Conservation (phyloP, 2,888 invertebrate genomes). For the Xiphydria camelus region DNA sequence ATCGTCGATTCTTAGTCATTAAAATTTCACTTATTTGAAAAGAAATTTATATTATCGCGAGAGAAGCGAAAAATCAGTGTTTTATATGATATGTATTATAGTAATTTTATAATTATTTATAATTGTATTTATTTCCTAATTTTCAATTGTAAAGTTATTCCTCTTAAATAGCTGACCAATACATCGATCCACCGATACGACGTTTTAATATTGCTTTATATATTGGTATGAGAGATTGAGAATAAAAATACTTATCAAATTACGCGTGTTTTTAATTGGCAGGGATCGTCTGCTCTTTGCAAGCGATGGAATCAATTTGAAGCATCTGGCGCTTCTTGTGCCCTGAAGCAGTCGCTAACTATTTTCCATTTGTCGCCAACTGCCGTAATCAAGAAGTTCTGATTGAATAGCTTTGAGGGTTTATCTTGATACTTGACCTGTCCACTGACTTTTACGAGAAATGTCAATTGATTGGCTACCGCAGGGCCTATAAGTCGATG, state of each 20-base stretch:
- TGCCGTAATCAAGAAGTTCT: constrained; percentile 86
- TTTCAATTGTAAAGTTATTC: constrained; percentile 44
- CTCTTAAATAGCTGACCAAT: constrained; percentile 43
- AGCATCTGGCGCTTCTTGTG: constrained; percentile 63
- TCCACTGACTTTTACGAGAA: constrained; percentile 82
- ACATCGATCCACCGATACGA: constrained; percentile 50
- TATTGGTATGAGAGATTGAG: constrained; percentile 51
- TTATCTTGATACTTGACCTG: constrained; percentile 74
- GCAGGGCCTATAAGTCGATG: constrained; percentile 64
- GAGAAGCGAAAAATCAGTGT: constrained; percentile 31
- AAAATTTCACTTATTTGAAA: constrained; percentile 10
- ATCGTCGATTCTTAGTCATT: constrained; percentile 15
- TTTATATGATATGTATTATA: constrained; percentile 55
- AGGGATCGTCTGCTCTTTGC: not conserved
- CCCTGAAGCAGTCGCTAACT: constrained; percentile 83
- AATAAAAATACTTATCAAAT: constrained; percentile 48
- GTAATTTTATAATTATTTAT: constrained; percentile 55
- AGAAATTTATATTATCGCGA: constrained; percentile 33
- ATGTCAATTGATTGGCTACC: constrained; percentile 77
- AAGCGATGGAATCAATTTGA: not conserved
- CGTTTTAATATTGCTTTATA: constrained; percentile 56
- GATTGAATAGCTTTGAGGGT: constrained; percentile 72
- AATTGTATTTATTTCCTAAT: constrained; percentile 54
- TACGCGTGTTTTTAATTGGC: constrained; percentile 5
- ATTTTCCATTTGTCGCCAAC: constrained; percentile 93